A percentile compares a stretch with the other conserved stretches of the same genome.
Evolutionary conservation across 2,888 invertebrate genomes (phyloP).

Genomic region (Didymodactylos carnosus): DNA sequence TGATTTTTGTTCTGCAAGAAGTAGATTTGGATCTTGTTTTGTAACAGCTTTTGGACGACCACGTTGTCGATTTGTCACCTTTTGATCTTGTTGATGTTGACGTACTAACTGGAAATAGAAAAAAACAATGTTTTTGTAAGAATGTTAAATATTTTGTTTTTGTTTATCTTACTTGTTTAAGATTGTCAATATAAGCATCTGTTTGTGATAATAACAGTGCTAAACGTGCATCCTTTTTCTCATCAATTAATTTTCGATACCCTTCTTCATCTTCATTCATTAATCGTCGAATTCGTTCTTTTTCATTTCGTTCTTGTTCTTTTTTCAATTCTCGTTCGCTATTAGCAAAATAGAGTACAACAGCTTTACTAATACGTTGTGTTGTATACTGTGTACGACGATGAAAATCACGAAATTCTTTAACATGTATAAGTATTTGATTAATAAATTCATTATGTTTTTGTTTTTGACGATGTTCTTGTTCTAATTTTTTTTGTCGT

Average conservation of each 20-base stretch:
- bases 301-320: conserved; percentile 92
- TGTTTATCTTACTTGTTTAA: conserved; percentile 37
- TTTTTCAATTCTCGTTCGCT: conserved; percentile 97
- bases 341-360: conserved; percentile 88
- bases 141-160: background rate
- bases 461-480: conserved; percentile 79
- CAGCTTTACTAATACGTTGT: conserved; percentile 75
- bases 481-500: conserved; percentile 93
- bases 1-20: background rate
- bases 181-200: conserved; percentile 87
- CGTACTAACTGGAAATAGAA: conserved; percentile 83
- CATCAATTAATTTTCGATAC: conserved; percentile 92
- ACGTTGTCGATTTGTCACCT: background rate
- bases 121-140: too few species aligned
- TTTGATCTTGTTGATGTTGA: conserved; percentile 58
- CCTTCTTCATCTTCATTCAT: conserved; percentile 99
- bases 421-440: conserved; percentile 82
- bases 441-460: conserved; percentile 85
- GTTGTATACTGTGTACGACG: conserved; percentile 56
- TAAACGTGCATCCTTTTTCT: conserved; percentile 96
- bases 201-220: conserved; percentile 92
- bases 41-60: background rate
- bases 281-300: conserved; percentile 89
- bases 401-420: conserved; percentile 92
- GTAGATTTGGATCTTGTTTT: too few species aligned